A percentile compares a stretch with the other conserved stretches of the same genome.
phyloP scores from a whole-genome alignment of 2,797 vertebrate species.

The Diplodus puntazzo region DNA sequence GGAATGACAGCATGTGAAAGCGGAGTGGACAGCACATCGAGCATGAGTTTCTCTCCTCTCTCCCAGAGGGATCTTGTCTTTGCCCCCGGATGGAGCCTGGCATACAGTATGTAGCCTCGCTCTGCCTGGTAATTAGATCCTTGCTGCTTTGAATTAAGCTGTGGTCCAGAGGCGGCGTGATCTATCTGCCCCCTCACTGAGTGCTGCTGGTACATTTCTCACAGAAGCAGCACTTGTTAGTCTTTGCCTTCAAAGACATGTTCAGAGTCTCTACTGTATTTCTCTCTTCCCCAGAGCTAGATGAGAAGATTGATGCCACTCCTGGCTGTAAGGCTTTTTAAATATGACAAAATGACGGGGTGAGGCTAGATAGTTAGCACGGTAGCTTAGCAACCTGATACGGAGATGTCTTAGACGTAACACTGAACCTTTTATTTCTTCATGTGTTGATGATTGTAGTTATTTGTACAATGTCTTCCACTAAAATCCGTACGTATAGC shows the following conservation, averaged over 20 bases:
- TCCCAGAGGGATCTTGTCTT: slow-evolving; percentile 50
- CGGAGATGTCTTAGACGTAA: too few relatives aligned
- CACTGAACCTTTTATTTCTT: too few relatives aligned
- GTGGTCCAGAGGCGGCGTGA: slow-evolving; percentile 40
- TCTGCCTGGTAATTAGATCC: slow-evolving; percentile 68
- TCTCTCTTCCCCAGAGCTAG: not conserved
- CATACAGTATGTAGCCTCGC: slow-evolving; percentile 43
- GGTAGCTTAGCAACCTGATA: too few relatives aligned
- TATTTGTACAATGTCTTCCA: too few relatives aligned
- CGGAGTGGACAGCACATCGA: slow-evolving; percentile 41
- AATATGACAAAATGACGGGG: not conserved
- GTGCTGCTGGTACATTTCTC: slow-evolving; percentile 29
- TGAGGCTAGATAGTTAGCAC: too few relatives aligned
- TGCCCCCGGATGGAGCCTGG: slow-evolving; percentile 38
- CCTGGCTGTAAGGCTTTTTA: not conserved
- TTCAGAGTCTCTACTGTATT: not conserved
- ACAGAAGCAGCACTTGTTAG: slow-evolving; percentile 10
- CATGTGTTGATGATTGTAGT: too few relatives aligned
- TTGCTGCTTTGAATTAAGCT: slow-evolving; percentile 60
- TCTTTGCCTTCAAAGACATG: slow-evolving; percentile 15
- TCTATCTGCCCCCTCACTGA: slow-evolving; percentile 37
- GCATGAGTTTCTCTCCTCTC: slow-evolving; percentile 42
- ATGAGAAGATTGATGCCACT: not conserved
- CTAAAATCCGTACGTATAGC: too few relatives aligned
- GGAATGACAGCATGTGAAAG: slow-evolving; percentile 51